phyloP scores from a whole-genome alignment of 2,888 invertebrate species.

The Andrena flavipes region DNA sequence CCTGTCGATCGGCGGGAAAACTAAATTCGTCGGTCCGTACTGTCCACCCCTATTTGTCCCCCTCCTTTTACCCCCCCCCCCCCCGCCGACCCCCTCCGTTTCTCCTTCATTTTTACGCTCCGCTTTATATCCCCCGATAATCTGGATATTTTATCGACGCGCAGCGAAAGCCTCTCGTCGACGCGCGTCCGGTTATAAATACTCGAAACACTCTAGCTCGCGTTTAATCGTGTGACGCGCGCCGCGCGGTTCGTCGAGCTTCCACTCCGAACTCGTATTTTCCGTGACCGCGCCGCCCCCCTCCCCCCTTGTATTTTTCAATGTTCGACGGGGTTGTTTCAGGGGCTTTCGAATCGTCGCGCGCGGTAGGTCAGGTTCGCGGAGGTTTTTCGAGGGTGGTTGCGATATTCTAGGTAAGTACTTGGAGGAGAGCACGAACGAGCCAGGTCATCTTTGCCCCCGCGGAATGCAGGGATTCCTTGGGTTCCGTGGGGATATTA shows the following conservation, averaged over 20 bases:
- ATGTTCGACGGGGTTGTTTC: no score
- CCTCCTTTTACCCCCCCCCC: no score
- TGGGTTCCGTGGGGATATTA: no score
- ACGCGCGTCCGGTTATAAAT: constrained; percentile 27
- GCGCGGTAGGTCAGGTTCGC: no score
- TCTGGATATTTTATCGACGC: constrained; percentile 25
- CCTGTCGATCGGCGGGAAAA: constrained; percentile 6
- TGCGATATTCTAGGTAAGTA: background rate
- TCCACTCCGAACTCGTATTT: constrained; percentile 18
- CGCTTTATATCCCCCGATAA: background rate
- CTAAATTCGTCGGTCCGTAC: background rate
- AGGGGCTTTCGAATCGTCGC: no score
- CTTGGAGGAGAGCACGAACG: background rate
- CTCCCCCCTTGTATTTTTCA: background rate
- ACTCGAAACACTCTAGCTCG: background rate
- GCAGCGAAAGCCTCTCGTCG: constrained; percentile 22
- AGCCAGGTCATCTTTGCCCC: background rate
- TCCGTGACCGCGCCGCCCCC: background rate
- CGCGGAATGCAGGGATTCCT: background rate
- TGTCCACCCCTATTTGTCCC: no score
- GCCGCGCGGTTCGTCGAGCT: constrained; percentile 13
- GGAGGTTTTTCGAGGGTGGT: background rate
- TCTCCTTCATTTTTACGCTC: background rate
- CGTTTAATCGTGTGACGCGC: constrained; percentile 29
- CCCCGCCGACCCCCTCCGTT: background rate